phyloP scores from a whole-genome alignment of 2,888 invertebrate species.

The Celastrina argiolus region DNA sequence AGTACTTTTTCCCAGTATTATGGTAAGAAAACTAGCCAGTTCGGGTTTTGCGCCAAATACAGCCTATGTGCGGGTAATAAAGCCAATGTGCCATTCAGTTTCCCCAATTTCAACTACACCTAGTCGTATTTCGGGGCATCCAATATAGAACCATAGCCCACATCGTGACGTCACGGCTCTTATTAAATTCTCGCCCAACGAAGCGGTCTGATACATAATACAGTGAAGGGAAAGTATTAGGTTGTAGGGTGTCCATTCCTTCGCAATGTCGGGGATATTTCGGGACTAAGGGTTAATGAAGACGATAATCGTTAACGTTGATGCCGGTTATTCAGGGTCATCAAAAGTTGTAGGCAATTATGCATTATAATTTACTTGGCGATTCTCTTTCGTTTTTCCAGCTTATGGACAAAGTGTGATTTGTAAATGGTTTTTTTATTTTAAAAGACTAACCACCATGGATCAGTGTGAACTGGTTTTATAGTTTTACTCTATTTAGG shows the following conservation, averaged over 20 bases:
- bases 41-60: no score
- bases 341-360: not conserved
- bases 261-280: not conserved
- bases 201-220: slow-evolving; percentile 16
- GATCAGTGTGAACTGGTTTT: no score
- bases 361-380: not conserved
- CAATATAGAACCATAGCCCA: not conserved
- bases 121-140: not conserved
- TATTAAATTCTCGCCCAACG: slow-evolving; percentile 11
- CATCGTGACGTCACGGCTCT: slow-evolving; percentile 1
- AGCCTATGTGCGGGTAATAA: not conserved
- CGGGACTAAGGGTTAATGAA: not conserved
- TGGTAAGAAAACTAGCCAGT: no score
- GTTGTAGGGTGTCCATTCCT: slow-evolving; percentile 12
- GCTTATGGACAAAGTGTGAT: no score
- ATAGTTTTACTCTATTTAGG: not conserved
- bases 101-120: not conserved
- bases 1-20: no score
- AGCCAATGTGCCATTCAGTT: not conserved
- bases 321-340: not conserved
- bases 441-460: no score
- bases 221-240: slow-evolving; percentile 11
- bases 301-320: not conserved
- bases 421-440: no score
- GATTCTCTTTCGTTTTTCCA: not conserved